A percentile compares a stretch with the other conserved stretches of the same genome.
phyloP scores from a whole-genome alignment of 2,888 invertebrate genomes.

The Dynastes maya region DNA sequence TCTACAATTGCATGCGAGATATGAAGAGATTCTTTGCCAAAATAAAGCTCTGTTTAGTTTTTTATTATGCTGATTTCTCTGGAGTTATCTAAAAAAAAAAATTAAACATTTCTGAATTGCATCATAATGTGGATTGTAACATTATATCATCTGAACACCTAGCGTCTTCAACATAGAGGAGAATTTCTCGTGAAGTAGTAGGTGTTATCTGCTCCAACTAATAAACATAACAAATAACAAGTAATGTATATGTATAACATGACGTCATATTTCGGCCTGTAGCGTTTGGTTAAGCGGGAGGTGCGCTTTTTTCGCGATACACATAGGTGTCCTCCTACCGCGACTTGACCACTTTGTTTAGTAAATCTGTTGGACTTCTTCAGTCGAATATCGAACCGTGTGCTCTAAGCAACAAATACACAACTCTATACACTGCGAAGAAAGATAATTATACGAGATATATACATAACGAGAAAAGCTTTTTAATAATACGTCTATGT shows the following conservation, averaged over 20 bases:
- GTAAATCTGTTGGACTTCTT: conserved; percentile 50
- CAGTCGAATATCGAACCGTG: conserved; percentile 49
- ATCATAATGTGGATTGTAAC: too few relatives aligned
- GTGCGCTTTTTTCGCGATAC: background rate
- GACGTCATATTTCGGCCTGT: background rate
- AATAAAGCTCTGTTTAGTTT: too few relatives aligned
- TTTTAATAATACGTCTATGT: too few relatives aligned
- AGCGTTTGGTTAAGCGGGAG: background rate
- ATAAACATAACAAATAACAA: background rate
- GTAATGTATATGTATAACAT: background rate
- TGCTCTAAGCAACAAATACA: conserved; percentile 37
- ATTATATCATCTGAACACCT: too few relatives aligned
- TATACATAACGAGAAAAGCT: too few relatives aligned
- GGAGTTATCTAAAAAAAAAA: too few relatives aligned
- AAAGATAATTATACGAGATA: too few relatives aligned
- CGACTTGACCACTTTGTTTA: conserved; percentile 36
- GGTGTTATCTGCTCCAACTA: background rate
- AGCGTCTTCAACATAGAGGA: too few relatives aligned
- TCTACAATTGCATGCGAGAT: too few relatives aligned
- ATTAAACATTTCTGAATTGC: too few relatives aligned
- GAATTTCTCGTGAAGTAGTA: background rate
- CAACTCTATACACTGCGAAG: background rate
- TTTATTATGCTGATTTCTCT: too few relatives aligned
- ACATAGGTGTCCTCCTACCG: background rate
- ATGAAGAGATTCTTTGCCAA: too few relatives aligned